These are phyloP conservation scores for Dascillus cervinus DNA, from an alignment of 2,888 invertebrate genomes.

Conservation along the genomic window DNA sequence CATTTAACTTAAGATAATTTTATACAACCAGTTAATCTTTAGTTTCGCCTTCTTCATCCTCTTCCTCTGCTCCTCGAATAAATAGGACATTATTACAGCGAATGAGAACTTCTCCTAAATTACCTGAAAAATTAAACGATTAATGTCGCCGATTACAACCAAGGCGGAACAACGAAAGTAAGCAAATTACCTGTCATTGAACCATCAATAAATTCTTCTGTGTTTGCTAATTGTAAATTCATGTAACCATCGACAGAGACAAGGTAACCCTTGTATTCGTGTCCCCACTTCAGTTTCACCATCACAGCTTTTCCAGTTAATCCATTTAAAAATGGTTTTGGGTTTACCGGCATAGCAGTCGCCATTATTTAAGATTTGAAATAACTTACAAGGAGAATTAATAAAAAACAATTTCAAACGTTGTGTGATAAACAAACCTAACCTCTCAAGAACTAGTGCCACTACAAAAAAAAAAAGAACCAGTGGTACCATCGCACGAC, in stretches of 20 bases:
- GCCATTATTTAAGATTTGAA: too few relatives aligned
- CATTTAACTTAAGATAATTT: too few relatives aligned
- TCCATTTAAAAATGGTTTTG: slow-evolving; percentile 97
- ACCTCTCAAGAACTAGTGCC: too few relatives aligned
- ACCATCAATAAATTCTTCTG: slow-evolving; percentile 95
- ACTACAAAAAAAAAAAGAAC: too few relatives aligned
- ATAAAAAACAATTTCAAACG: too few relatives aligned
- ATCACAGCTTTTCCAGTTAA: slow-evolving; percentile 96
- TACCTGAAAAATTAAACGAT: slow-evolving; percentile 56
- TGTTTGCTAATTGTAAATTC: slow-evolving; percentile 96
- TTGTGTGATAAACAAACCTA: too few relatives aligned
- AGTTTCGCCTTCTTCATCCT: slow-evolving; percentile 96
- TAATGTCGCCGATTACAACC: too few relatives aligned
- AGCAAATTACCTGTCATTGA: slow-evolving; percentile 66
- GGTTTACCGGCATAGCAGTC: slow-evolving; percentile 93
- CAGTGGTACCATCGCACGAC: too few relatives aligned
- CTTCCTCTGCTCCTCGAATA: slow-evolving; percentile 90
- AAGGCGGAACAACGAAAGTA: background rate
- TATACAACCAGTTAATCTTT: slow-evolving; percentile 56
- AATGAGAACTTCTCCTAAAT: slow-evolving; percentile 93
- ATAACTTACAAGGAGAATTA: too few relatives aligned
- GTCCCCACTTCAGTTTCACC: slow-evolving; percentile 99
- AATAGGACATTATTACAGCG: slow-evolving; percentile 96
- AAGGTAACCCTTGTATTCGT: slow-evolving; percentile 96
- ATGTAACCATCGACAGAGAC: slow-evolving; percentile 99